A percentile compares a stretch with the other conserved stretches of the same genome.
Evolutionary conservation across 2,888 invertebrate genomes (phyloP).

Genomic region (Drosophila melanosoma): DNA sequence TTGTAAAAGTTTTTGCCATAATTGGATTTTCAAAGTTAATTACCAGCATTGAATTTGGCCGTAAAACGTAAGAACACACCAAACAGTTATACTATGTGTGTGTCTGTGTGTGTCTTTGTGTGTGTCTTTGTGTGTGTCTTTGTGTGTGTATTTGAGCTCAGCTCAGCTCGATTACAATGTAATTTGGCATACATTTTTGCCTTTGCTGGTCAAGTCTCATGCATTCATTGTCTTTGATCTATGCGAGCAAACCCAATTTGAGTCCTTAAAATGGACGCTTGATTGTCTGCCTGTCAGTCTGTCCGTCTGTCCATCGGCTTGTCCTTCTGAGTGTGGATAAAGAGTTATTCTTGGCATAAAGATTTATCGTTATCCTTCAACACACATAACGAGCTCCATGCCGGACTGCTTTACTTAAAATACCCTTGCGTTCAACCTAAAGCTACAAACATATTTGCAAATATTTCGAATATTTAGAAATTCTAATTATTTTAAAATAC

Average conservation of each 20-base stretch:
- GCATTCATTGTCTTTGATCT: conserved; percentile 33
- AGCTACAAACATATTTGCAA: background rate
- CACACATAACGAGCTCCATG: background rate
- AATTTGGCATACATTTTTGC: conserved; percentile 72
- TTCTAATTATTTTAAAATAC: background rate
- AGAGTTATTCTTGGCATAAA: conserved; percentile 17
- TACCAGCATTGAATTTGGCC: conserved; percentile 81
- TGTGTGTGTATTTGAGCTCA: conserved; percentile 34
- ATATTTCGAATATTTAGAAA: background rate
- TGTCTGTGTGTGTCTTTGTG: conserved; percentile 17
- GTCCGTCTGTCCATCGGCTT: conserved; percentile 3
- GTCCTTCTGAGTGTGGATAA: conserved; percentile 5
- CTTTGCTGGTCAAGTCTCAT: conserved; percentile 48
- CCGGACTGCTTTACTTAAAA: background rate
- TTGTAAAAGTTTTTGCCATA: conserved; percentile 80
- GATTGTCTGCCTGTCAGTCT: conserved; percentile 6
- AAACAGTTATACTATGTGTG: conserved; percentile 22
- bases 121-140: conserved; percentile 26
- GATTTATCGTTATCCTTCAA: background rate
- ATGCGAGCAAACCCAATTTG: conserved; percentile 6
- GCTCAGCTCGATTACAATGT: conserved; percentile 64
- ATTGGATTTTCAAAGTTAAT: conserved; percentile 83
- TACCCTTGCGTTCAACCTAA: background rate
- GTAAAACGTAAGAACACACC: conserved; percentile 71
- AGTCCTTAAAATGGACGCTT: conserved; percentile 9